Base-by-base conservation (phyloP, 2,797 vertebrate genomes). In the Garrulus glandarius region DNA sequence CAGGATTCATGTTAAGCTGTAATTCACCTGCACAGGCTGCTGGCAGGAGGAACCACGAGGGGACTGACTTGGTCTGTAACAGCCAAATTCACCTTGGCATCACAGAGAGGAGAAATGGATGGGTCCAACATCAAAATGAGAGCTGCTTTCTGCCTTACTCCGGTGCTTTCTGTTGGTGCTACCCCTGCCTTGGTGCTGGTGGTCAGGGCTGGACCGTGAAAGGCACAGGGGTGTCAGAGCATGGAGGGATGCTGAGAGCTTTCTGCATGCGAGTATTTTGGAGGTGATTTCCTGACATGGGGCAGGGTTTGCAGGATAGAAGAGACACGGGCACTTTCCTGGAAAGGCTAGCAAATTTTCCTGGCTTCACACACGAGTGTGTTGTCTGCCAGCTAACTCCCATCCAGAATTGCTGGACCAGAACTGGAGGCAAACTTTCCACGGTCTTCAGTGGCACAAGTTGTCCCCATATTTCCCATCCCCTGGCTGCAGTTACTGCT, bases 31-130 rank as follows among this genome's bases (percentile, higher is more conserved):
- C 6, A 6, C 57, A 74, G 65, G 29, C 39, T 44, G 26, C 72
- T 57, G 37, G 44, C 81, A 89, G 89, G 32, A 36, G 44, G 52
- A 67, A 26, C 36, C 15, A 4, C 0, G 1, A 80, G 49, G 70
- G 61, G 47, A 60, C 55, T 37, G 64, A 41, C n/a, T 79, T 0
- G 0, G 29, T 37, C 6, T 4, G 0, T 37, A 41, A 59, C 59
- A 92, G 56, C 32, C 64, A 87, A 89, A 93, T 83, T 70, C 60
- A 64, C 91, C 68, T 68, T 67, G 81, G 67, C n/a, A 26, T 14
- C 1, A 3, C 30, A n/a, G 41, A 70, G 37, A 29, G 60, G 32
- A 85, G 60, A 56, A 77, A 74, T 13, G 10, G 11, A 11, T 22
- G 29, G 36, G 57, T 8, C 5, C 32, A 21, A 47, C 7, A 15